Base-by-base conservation (phyloP, 2,888 invertebrate species). In the Campoplex nolae region DNA sequence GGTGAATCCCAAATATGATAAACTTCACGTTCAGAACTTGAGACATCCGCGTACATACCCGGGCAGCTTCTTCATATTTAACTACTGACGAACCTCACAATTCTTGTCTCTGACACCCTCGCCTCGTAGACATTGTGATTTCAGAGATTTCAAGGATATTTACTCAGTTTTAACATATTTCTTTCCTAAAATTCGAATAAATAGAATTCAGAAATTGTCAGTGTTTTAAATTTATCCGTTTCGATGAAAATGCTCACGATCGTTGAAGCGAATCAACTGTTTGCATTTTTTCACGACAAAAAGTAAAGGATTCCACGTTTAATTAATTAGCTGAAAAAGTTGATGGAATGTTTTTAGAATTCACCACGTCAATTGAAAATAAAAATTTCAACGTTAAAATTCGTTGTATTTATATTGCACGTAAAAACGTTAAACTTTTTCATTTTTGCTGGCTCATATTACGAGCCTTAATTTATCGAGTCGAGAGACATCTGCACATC, bases 401-500 rank as follows among this genome's bases (percentile, higher is more conserved):
- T n/a, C 7, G 58, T 32, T 16, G 7, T 42, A 18, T 16, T 62
- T 16, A 38, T 54, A 51, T 56, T 16, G 38, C 8, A 48, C 56
- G 51, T 48, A 32, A 77, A 76, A 35, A 67, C n/a, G 18, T 18
- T 35, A 7, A 9, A 11, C 4, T 48, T 65, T 67, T 51, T 58
- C 54, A 42, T 67, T 81, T 81, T 65, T 48, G 23, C 32, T 28
- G 45, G 32, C 48, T 86, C 58, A 74, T 42, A 28, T 74, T 68
- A 68, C 74, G 51, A 73, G 58, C 45, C 65, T 78, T 65, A 70
- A 87, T 84, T 81, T 75, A 78, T 82, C 81, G 84, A 54, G 62
- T 58, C 67, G 48, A 65, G 86, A 77, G 58, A 62, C 85, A 85
- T 85, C 84, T 85, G 88, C 85, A 79, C 62, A 67, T 67, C 76